Base-by-base conservation (phyloP, 1,140 invertebrate species). In the Antheraea mylitta region DNA sequence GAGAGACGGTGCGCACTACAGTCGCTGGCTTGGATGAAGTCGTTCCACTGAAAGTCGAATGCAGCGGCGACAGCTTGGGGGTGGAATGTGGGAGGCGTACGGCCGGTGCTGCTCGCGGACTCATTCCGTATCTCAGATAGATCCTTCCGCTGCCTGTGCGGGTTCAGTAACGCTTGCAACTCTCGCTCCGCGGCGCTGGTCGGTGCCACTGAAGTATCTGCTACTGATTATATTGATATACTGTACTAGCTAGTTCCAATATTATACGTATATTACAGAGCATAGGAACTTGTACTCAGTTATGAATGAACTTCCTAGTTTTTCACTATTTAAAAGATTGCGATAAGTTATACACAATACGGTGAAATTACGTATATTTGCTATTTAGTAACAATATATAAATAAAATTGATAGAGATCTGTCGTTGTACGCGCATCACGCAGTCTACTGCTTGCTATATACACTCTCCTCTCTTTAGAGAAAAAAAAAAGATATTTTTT, bases 161-260 rank as follows among this genome's bases (percentile, higher is more conserved):
- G 72, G 0, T 76, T 74, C 48, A 89, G 71, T 9, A 82, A 63
- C 0, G 74, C 79, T 30, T 73, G 58, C 37, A 90, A 72, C 70
- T 87, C 83, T 0, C 80, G 74, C 53, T 85, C 84, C 0, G 86
- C 86, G 7, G 78, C 74, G 48, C 79, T 83, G 0, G 75, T 62
- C 0, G 71, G 37, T 0, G 74, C 70, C 0, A 48, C n/a, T n/a
- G 62, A 30, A 0, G 62, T 36, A 4, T 30, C 62, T 64, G 62
- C 10, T 11, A 64, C 19, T 0, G 16, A 60, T 10, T 3, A 60
- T 18, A 19, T 18, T 18, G 4, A 38, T 64, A 64, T 37, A 37
- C 13, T 30, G 62, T 64, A 30, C 22, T 30, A 30, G 22, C 22
- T 2, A 1, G 1, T 30, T 4, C 4, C 22, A 30, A 30, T 30